Evolutionary conservation across 2,113 vertebrate species (phyloP).

Genomic region (Onychostruthus taczanowskii): DNA sequence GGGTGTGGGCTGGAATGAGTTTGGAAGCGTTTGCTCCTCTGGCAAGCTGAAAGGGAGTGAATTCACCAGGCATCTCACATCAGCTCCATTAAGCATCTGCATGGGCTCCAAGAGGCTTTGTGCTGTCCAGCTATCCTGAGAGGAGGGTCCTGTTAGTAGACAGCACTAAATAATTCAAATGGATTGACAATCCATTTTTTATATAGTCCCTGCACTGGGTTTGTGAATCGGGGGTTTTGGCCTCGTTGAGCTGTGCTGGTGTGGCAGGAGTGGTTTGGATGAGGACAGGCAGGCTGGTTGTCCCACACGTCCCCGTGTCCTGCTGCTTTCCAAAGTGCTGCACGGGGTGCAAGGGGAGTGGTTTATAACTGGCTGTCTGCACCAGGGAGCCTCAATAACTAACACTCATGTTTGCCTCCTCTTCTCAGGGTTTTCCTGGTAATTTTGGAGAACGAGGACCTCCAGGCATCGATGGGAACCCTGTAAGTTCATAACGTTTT

Average conservation of each 20-base stretch:
- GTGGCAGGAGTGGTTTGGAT: background rate
- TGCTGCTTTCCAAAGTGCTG: background rate
- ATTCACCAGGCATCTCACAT: background rate
- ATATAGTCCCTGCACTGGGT: background rate
- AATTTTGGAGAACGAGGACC: conserved; percentile 95
- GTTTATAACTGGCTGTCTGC: background rate
- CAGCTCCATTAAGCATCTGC: conserved; percentile 33
- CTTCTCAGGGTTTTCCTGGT: conserved; percentile 90
- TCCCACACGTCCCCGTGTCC: background rate
- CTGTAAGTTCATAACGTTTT: conserved; percentile 81
- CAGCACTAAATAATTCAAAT: background rate
- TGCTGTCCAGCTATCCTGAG: background rate
- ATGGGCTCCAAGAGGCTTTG: background rate
- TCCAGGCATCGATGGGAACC: conserved; percentile 93
- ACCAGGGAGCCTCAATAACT: background rate
- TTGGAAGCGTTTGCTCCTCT: conserved; percentile 15
- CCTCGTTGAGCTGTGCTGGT: background rate
- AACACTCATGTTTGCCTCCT: conserved; percentile 19
- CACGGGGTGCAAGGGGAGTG: background rate
- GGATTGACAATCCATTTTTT: background rate
- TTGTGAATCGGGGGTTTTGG: background rate
- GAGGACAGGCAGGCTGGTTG: background rate
- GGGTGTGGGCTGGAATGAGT: conserved; percentile 24
- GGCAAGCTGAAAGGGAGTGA: conserved; percentile 19
- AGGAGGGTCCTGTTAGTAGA: background rate